phyloP scores from a whole-genome alignment of 1,140 invertebrate species.

The Euglossa dilemma region DNA sequence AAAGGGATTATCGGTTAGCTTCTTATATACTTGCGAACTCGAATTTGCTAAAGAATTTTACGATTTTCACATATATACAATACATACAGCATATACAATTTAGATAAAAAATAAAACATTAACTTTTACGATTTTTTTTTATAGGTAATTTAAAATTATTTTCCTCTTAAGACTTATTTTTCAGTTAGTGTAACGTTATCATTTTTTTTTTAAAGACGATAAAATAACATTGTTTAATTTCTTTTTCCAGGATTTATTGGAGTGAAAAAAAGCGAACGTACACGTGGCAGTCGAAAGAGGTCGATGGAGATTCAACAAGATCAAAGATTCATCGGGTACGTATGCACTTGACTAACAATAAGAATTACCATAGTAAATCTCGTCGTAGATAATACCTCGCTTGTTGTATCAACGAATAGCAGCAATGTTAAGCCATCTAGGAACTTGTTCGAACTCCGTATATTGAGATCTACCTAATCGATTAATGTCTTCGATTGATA shows the following conservation, averaged over 20 bases:
- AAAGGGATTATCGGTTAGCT: background rate
- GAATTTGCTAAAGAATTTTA: background rate
- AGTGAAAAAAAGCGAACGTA: background rate
- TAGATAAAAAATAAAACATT: no score
- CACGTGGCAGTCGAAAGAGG: background rate
- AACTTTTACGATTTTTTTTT: no score
- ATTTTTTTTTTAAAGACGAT: background rate
- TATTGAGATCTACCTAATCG: background rate
- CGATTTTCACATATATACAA: no score
- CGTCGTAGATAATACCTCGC: background rate
- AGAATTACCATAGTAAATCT: background rate
- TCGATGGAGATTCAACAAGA: background rate
- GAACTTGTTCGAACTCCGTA: background rate
- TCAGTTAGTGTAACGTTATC: no score
- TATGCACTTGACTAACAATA: slow-evolving; percentile 20
- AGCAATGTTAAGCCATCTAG: slow-evolving; percentile 8
- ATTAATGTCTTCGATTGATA: background rate
- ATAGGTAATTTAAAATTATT: no score
- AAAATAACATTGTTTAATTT: background rate
- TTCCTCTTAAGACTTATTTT: no score
- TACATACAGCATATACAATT: no score
- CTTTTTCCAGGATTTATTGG: background rate
- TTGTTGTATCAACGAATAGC: slow-evolving; percentile 16
- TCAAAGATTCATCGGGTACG: slow-evolving; percentile 8
- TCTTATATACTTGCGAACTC: background rate